A percentile compares a stretch with the other conserved stretches of the same genome.
These are phyloP conservation scores for Cryptus viduatorius DNA, from an alignment of 2,888 invertebrate species.

Conservation along the genomic window DNA sequence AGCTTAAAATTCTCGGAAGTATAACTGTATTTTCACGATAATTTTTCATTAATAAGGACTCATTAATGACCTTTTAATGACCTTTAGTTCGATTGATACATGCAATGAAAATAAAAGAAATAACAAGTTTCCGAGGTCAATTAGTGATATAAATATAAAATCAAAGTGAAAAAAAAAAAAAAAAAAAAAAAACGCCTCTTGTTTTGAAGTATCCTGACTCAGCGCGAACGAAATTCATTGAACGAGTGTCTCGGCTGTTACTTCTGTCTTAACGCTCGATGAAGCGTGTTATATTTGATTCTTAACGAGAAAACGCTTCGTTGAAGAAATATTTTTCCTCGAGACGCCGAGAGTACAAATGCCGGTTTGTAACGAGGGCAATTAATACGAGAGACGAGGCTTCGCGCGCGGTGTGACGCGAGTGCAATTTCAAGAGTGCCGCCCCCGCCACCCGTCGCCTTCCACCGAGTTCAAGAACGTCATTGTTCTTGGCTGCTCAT, in stretches of 20 bases:
- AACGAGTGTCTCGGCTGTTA: too few relatives aligned
- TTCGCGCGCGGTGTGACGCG: slow-evolving; percentile 8
- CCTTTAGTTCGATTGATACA: too few relatives aligned
- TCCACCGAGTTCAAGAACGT: slow-evolving; percentile 24
- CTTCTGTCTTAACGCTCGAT: neutral
- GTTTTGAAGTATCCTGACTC: neutral
- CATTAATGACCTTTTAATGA: too few relatives aligned
- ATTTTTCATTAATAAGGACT: neutral
- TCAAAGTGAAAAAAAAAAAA: neutral
- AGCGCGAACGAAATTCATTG: neutral
- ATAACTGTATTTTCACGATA: neutral
- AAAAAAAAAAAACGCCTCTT: neutral
- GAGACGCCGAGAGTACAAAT: slow-evolving; percentile 24
- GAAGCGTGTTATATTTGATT: neutral
- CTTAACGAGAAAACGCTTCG: slow-evolving; percentile 22
- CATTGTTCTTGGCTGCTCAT: slow-evolving; percentile 40
- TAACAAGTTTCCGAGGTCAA: too few relatives aligned
- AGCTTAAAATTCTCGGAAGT: neutral
- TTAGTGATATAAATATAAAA: too few relatives aligned
- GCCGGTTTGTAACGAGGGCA: slow-evolving; percentile 14
- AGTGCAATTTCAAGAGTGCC: slow-evolving; percentile 27
- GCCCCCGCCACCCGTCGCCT: neutral
- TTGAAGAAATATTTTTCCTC: slow-evolving; percentile 34
- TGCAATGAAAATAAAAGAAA: too few relatives aligned
- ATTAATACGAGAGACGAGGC: slow-evolving; percentile 25